These are phyloP conservation scores for Micropoecilia bifurca DNA, from an alignment of 2,797 vertebrate genomes.

Conservation along the genomic window DNA sequence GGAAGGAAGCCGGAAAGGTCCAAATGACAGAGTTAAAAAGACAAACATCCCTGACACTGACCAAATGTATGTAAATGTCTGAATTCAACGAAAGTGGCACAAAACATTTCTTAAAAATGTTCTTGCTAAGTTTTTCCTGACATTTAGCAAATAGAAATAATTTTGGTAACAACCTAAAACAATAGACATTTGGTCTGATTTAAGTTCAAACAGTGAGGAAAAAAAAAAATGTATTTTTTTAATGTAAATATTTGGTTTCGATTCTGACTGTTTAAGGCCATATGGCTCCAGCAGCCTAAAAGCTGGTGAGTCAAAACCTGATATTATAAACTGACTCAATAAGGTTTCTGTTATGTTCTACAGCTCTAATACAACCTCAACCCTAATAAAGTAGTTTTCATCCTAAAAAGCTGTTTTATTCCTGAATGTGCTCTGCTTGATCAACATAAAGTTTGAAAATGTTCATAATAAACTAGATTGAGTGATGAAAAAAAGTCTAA, in stretches of 20 bases:
- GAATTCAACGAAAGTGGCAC: neutral
- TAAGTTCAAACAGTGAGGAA: no score
- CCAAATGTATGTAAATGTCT: no score
- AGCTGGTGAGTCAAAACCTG: neutral
- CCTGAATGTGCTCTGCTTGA: neutral
- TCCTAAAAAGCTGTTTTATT: neutral
- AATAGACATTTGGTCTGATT: no score
- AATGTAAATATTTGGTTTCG: no score
- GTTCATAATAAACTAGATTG: neutral
- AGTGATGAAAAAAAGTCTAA: neutral
- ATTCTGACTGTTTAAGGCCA: neutral
- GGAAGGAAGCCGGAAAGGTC: no score
- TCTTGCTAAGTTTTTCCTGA: no score
- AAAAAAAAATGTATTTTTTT: neutral
- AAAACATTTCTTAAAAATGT: no score
- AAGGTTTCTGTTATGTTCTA: neutral
- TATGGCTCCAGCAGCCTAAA: neutral
- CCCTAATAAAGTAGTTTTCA: neutral
- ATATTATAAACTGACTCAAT: neutral
- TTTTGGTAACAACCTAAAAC: no score
- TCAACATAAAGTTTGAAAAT: neutral
- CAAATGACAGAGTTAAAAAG: no score
- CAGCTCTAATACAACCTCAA: neutral
- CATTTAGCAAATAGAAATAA: no score
- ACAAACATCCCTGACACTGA: no score